Evolutionary conservation across 2,888 invertebrate genomes (phyloP).

Genomic region (Troides aeacus): DNA sequence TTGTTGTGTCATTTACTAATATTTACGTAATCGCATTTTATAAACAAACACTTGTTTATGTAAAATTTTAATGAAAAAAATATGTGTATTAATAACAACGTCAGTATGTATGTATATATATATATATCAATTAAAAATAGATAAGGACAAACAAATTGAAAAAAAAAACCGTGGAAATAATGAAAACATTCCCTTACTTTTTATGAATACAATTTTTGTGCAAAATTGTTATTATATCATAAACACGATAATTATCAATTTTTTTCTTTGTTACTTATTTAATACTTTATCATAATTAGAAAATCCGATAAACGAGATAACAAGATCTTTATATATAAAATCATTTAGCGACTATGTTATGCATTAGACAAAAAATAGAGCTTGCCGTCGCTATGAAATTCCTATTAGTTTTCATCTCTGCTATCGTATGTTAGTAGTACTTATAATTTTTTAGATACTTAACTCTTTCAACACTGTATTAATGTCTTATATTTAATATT

Average conservation of each 20-base stretch:
- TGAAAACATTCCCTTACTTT: neutral
- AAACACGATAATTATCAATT: conserved; percentile 17
- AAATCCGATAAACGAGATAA: conserved; percentile 22
- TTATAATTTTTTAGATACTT: neutral
- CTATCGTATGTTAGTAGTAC: conserved; percentile 45
- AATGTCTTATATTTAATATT: neutral
- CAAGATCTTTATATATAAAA: conserved; percentile 10
- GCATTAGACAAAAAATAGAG: conserved; percentile 5
- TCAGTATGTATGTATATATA: neutral
- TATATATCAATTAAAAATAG: neutral
- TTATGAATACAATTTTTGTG: neutral
- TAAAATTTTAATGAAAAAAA: no score
- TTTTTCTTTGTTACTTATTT: conserved; percentile 3
- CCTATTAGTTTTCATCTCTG: conserved; percentile 42
- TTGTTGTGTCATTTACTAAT: no score
- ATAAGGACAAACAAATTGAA: neutral
- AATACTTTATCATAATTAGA: conserved; percentile 1
- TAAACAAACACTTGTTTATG: no score
- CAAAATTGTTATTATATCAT: conserved; percentile 7
- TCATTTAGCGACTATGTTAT: neutral
- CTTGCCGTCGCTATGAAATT: conserved; percentile 43
- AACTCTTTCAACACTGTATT: neutral
- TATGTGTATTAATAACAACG: no score
- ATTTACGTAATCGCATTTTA: no score
- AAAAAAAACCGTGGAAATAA: neutral